These are phyloP conservation scores for Temnothorax ravouxi DNA, from an alignment of 2,888 invertebrate species.

Conservation along the genomic window DNA sequence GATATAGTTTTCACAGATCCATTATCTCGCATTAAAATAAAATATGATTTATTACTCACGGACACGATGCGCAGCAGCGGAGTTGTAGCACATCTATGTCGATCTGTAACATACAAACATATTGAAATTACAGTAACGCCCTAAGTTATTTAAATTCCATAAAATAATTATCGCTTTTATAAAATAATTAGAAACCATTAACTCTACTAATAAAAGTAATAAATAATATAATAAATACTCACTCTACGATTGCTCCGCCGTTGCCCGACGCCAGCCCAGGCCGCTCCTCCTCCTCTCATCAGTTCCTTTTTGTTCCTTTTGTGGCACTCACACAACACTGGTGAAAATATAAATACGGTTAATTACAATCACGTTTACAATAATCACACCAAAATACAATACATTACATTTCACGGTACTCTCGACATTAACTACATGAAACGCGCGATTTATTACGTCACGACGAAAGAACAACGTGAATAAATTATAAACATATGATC, in stretches of 20 bases:
- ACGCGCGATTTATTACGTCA: not conserved
- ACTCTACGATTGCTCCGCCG: not conserved
- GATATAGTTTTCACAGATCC: not conserved
- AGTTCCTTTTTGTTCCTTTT: not conserved
- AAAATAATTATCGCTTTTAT: not conserved
- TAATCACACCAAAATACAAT: not conserved
- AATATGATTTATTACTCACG: slow-evolving; percentile 19
- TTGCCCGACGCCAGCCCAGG: not conserved
- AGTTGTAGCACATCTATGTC: not conserved
- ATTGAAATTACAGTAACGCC: not conserved
- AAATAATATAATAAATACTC: slow-evolving; percentile 8
- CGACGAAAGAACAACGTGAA: not conserved
- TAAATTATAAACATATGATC: not conserved
- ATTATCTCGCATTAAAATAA: slow-evolving; percentile 14
- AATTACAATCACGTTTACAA: not conserved
- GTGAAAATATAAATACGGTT: not conserved
- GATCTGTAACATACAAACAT: not conserved
- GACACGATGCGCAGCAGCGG: not conserved
- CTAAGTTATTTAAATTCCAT: not conserved
- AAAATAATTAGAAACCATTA: not conserved
- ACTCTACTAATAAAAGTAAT: not conserved
- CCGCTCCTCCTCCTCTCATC: not conserved
- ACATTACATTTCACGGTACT: not conserved
- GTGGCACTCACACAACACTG: not conserved
- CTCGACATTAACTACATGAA: not conserved